These are phyloP conservation scores for Oxytorus armatus DNA, from an alignment of 2,888 invertebrate species.

Conservation along the genomic window DNA sequence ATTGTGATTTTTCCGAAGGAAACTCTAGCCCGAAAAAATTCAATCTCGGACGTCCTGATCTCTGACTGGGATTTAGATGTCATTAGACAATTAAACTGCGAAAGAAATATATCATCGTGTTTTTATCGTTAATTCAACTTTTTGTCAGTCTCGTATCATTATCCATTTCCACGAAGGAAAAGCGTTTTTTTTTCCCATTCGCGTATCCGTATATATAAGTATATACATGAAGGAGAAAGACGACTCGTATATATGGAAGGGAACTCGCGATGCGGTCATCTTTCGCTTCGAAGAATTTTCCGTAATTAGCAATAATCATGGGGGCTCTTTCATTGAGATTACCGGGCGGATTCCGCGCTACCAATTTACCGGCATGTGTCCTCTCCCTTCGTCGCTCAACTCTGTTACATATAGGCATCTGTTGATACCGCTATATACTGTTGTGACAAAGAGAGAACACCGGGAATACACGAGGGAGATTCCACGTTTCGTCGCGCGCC, in stretches of 20 bases:
- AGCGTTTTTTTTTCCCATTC: conserved; percentile 14
- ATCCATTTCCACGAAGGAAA: conserved; percentile 44
- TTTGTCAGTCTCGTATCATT: conserved; percentile 26
- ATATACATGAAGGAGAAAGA: conserved; percentile 33
- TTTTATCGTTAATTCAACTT: neutral
- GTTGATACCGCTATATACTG: conserved; percentile 9
- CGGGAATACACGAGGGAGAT: conserved; percentile 69
- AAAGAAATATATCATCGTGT: conserved; percentile 10
- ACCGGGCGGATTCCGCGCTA: conserved; percentile 65
- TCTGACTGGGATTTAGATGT: neutral
- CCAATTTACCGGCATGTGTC: conserved; percentile 67
- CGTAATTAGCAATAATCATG: conserved; percentile 71
- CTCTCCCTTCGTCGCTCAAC: conserved; percentile 49
- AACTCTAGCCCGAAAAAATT: neutral
- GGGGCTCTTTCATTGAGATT: conserved; percentile 67
- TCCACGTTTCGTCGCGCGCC: conserved; percentile 74
- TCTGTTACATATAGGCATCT: conserved; percentile 18
- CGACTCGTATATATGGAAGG: neutral
- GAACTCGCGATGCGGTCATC: conserved; percentile 31
- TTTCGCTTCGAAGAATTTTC: conserved; percentile 67
- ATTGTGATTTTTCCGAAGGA: neutral
- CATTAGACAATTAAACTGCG: neutral
- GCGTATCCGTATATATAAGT: neutral
- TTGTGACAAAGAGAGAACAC: conserved; percentile 55
- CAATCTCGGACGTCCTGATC: neutral